phyloP scores from a whole-genome alignment of 53 echinoderm and acorn worm species.

The Holothuria scabra region DNA sequence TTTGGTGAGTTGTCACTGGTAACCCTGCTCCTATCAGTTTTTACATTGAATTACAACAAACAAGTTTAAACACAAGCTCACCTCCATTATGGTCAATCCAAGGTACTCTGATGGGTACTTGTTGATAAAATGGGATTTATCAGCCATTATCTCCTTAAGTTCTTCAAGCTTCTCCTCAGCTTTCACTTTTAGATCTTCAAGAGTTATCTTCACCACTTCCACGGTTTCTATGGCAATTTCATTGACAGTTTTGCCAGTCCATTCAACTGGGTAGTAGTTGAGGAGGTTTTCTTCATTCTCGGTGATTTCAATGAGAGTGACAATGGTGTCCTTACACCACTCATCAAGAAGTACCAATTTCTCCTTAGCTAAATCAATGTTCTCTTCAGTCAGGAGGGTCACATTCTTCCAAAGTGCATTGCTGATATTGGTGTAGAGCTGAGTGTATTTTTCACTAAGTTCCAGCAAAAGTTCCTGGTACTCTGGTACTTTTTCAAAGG shows the following conservation, averaged over 20 bases:
- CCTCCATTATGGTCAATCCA: slow-evolving; percentile 76
- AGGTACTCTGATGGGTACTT: slow-evolving; percentile 70
- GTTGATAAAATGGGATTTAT: slow-evolving; percentile 63
- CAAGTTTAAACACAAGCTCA: slow-evolving; percentile 26
- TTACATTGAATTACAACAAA: too few species aligned
- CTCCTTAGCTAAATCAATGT: slow-evolving; percentile 48
- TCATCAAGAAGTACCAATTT: neutral
- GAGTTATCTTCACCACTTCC: too few species aligned
- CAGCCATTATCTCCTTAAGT: slow-evolving; percentile 5
- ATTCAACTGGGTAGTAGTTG: slow-evolving; percentile 45
- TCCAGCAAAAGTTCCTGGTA: slow-evolving; percentile 42
- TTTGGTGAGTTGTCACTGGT: too few species aligned
- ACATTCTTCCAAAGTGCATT: neutral
- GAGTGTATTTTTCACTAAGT: slow-evolving; percentile 49
- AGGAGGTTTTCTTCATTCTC: slow-evolving; percentile 38
- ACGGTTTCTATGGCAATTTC: neutral
- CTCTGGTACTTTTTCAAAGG: slow-evolving; percentile 42
- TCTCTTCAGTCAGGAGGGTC: slow-evolving; percentile 39
- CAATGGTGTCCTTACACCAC: neutral
- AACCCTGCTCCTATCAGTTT: too few species aligned
- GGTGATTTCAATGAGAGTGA: neutral
- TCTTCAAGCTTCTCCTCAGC: too few species aligned
- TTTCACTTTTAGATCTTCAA: too few species aligned
- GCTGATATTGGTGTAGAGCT: neutral
- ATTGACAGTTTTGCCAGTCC: slow-evolving; percentile 44